A percentile compares a stretch with the other conserved stretches of the same genome.
phyloP scores from a whole-genome alignment of 2,797 vertebrate genomes.

The Spinibarbus caldwelli region DNA sequence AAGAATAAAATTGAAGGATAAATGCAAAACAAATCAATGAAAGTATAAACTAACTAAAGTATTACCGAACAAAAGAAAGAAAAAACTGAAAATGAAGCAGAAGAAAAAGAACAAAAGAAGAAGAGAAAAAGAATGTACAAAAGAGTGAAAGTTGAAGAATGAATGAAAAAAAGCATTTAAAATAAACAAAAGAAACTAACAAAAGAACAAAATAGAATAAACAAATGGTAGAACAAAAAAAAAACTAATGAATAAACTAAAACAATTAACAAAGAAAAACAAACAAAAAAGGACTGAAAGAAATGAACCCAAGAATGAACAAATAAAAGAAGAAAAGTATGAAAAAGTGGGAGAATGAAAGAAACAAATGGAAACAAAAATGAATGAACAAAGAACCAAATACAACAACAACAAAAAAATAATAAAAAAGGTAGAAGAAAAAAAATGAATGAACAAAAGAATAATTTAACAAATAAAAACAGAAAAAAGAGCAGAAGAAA shows the following conservation, averaged over 20 bases:
- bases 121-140: background rate
- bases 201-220: background rate
- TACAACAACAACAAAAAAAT: no score
- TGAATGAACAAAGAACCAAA: no score
- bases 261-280: background rate
- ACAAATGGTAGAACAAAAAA: background rate
- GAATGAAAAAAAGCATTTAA: background rate
- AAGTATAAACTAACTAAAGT: no score
- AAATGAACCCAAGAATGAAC: background rate
- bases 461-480: no score
- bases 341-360: no score
- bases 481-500: no score
- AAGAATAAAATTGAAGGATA: background rate
- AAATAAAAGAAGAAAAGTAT: no score
- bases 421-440: no score
- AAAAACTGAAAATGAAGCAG: background rate
- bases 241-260: background rate
- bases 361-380: no score
- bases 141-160: background rate
- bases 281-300: background rate
- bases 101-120: background rate
- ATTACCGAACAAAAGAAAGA: background rate
- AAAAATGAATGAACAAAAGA: no score
- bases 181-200: background rate
- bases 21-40: background rate